Evolutionary conservation across 2,888 invertebrate species (phyloP).

Genomic region (Lasius fuliginosus): DNA sequence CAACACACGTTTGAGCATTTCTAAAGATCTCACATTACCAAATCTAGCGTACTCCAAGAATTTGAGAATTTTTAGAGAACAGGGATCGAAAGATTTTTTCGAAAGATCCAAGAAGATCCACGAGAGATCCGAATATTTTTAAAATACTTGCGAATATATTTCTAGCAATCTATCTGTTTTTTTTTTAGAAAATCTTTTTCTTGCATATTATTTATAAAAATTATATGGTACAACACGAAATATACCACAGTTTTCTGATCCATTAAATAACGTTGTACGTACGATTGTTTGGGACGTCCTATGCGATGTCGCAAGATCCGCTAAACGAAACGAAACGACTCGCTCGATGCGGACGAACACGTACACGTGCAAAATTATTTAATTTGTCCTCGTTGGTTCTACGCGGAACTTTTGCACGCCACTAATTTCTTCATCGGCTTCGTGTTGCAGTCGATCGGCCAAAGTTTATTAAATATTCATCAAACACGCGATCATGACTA

Average conservation of each 20-base stretch:
- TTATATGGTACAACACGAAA: not conserved
- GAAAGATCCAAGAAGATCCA: not conserved
- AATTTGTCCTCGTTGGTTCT: conserved; percentile 28
- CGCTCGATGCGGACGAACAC: not conserved
- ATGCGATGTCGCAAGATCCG: not conserved
- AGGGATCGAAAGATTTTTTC: not conserved
- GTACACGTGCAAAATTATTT: conserved; percentile 51
- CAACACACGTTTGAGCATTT: conserved; percentile 13
- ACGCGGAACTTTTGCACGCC: conserved; percentile 13
- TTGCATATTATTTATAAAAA: not conserved
- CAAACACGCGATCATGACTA: not conserved
- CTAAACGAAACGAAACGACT: conserved; percentile 27
- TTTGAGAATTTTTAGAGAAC: not conserved
- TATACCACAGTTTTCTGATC: not conserved
- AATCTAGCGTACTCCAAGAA: not conserved
- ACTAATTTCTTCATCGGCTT: conserved; percentile 40
- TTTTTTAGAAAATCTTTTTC: conserved; percentile 4
- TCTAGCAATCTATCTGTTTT: not conserved
- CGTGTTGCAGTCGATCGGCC: not conserved
- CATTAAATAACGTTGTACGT: not conserved
- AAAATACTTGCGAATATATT: not conserved
- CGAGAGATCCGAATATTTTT: conserved; percentile 9
- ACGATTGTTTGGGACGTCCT: conserved; percentile 20
- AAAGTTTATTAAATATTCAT: not conserved
- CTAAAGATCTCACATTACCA: not conserved